Conservation (phyloP, 1,140 invertebrate genomes). For the Caenorhabditis elegans region WBcel235 BX284603.4:4717501-4718000, state of each 20-base stretch:
- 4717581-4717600: conserved; percentile 92
- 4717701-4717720: conserved; percentile 28
- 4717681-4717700: conserved; percentile 43
- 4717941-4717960: conserved; percentile 42
- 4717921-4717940: conserved; percentile 82
- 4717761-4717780: conserved; percentile 12
- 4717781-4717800: conserved; percentile 45
- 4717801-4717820: conserved; percentile 47
- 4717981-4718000: background rate
- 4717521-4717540: conserved; percentile 49
- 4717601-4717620: conserved; percentile 92
- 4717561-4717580: conserved; percentile 84
- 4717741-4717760: conserved; percentile 52
- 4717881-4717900: conserved; percentile 81
- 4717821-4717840: background rate
- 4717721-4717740: conserved; percentile 48
- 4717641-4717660: conserved; percentile 86
- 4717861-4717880: conserved; percentile 48
- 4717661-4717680: conserved; percentile 61
- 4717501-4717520: conserved; percentile 61
- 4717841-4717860: background rate
- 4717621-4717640: conserved; percentile 86
- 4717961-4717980: background rate
- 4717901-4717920: conserved; percentile 89
- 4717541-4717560: conserved; percentile 67